A percentile compares a stretch with the other conserved stretches of the same genome.
These are phyloP conservation scores for Hemicentrotus pulcherrimus DNA, from an alignment of 35 echinoderm and acorn worm genomes.

Conservation along the genomic window DNA sequence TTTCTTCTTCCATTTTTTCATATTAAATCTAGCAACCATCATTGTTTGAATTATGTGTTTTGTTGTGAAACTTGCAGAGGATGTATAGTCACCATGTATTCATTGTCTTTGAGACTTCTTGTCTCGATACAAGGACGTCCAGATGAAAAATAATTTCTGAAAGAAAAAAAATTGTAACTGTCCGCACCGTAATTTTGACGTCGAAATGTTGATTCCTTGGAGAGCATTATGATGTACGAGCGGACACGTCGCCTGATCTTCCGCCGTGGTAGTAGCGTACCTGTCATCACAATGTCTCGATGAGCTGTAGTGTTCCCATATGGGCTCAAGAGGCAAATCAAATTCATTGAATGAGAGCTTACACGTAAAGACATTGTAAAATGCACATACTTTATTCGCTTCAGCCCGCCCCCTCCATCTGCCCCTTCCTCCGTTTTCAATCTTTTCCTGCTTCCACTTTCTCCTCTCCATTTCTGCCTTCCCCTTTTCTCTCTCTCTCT, in stretches of 20 bases:
- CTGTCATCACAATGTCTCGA: neutral
- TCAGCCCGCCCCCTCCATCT: too few species aligned
- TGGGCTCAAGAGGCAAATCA: neutral
- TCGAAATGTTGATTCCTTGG: neutral
- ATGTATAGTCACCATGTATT: neutral
- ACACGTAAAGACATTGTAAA: too few species aligned
- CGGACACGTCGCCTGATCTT: neutral
- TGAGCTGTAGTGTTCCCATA: neutral
- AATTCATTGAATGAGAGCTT: neutral
- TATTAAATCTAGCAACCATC: too few species aligned
- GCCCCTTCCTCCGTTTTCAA: too few species aligned
- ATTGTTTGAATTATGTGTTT: neutral
- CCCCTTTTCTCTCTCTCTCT: neutral
- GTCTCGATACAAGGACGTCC: neutral
- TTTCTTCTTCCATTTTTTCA: too few species aligned
- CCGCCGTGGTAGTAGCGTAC: neutral
- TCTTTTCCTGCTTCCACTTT: too few species aligned
- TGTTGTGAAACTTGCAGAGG: neutral
- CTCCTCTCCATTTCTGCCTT: too few species aligned
- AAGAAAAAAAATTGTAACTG: neutral
- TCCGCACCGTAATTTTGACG: neutral
- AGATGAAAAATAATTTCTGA: neutral
- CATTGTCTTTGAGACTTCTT: neutral
- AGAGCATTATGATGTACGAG: neutral
- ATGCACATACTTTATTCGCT: too few species aligned